Evolutionary conservation across 2,888 invertebrate species (phyloP).

Genomic region (Parnassius orleans): DNA sequence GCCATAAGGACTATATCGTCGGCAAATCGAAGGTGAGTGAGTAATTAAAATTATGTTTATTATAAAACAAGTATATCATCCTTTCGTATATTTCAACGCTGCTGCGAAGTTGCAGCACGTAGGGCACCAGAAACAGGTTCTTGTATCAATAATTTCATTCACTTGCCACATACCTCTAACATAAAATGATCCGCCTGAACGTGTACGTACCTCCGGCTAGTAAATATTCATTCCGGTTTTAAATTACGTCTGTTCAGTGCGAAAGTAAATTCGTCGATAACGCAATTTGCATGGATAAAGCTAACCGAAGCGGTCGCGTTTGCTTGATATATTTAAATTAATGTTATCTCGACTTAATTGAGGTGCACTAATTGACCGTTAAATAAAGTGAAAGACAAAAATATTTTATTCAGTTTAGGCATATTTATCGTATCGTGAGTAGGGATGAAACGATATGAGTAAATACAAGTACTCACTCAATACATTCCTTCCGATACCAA

Average conservation of each 20-base stretch:
- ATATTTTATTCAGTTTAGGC: too few relatives aligned
- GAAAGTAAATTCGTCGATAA: constrained; percentile 8
- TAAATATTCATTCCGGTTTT: constrained; percentile 11
- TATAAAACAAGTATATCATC: neutral
- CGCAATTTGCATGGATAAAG: constrained; percentile 8
- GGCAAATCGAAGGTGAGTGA: too few relatives aligned
- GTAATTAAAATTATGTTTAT: too few relatives aligned
- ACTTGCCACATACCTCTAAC: neutral
- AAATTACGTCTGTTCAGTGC: constrained; percentile 8
- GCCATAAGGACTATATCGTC: too few relatives aligned
- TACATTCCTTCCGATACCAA: too few relatives aligned
- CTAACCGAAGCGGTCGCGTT: neutral
- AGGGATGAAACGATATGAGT: too few relatives aligned
- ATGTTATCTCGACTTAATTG: too few relatives aligned
- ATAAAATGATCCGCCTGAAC: neutral
- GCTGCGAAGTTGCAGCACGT: neutral
- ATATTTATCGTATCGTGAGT: too few relatives aligned
- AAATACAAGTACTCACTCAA: too few relatives aligned
- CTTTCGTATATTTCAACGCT: neutral
- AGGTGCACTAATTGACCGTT: too few relatives aligned
- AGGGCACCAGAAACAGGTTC: neutral
- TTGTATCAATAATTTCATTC: constrained; percentile 1
- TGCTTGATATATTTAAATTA: neutral
- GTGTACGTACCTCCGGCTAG: neutral
- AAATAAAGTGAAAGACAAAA: too few relatives aligned